phyloP scores from a whole-genome alignment of 2,113 vertebrate species.

The Myotis yumanensis region DNA sequence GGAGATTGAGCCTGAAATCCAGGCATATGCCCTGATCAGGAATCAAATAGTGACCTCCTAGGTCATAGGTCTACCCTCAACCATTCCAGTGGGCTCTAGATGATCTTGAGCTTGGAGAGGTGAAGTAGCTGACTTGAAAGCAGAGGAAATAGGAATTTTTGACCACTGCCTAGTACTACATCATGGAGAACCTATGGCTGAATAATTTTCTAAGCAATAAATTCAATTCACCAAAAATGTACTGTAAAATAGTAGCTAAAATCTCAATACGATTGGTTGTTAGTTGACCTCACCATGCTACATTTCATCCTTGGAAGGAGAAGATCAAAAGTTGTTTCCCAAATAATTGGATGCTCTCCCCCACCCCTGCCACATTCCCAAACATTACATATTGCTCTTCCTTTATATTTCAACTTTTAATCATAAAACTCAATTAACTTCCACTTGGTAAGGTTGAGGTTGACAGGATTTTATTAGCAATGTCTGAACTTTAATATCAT shows the following conservation, averaged over 20 bases:
- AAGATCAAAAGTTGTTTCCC: slow-evolving; percentile 18
- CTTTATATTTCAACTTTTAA: slow-evolving; percentile 20
- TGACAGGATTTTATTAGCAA: not conserved
- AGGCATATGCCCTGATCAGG: too few relatives aligned
- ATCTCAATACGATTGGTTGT: not conserved
- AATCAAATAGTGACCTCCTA: too few relatives aligned
- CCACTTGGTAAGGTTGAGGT: not conserved
- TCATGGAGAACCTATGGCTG: not conserved
- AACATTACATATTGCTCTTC: slow-evolving; percentile 14
- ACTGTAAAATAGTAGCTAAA: not conserved
- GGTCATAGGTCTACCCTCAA: too few relatives aligned
- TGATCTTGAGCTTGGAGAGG: not conserved
- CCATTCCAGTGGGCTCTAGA: not conserved
- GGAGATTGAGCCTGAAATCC: too few relatives aligned
- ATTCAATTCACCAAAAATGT: slow-evolving; percentile 4
- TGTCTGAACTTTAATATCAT: not conserved
- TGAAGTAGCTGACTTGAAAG: not conserved
- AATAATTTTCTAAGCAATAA: slow-evolving; percentile 18
- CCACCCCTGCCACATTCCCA: not conserved
- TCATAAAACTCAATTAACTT: slow-evolving; percentile 23
- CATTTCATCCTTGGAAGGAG: not conserved
- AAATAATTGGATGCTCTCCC: not conserved
- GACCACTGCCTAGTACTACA: not conserved
- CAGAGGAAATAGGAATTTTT: not conserved
- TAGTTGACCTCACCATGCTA: not conserved